phyloP scores from a whole-genome alignment of 2,888 invertebrate species.

The Amiota minor region DNA sequence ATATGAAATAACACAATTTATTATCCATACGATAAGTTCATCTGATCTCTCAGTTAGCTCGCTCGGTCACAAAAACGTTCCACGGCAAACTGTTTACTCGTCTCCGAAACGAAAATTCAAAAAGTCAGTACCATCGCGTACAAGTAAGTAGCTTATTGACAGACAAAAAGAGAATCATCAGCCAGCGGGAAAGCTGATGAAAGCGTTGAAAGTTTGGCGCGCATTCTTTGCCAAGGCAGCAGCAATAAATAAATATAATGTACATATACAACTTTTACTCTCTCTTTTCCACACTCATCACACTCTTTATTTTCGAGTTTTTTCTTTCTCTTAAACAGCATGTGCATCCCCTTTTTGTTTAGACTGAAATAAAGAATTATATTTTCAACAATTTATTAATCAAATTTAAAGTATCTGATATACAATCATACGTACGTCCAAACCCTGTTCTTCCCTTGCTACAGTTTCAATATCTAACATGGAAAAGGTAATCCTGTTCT shows the following conservation, averaged over 20 bases:
- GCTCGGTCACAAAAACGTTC: slow-evolving; percentile 55
- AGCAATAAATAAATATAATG: background rate
- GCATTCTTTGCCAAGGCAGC: slow-evolving; percentile 42
- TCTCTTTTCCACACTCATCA: background rate
- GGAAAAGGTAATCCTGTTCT: no score
- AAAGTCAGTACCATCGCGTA: slow-evolving; percentile 44
- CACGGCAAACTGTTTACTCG: slow-evolving; percentile 59
- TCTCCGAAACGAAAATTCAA: slow-evolving; percentile 57
- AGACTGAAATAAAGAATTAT: no score
- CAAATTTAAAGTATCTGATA: no score
- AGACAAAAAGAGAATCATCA: slow-evolving; percentile 28
- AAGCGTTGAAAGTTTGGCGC: slow-evolving; percentile 56
- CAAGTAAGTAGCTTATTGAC: slow-evolving; percentile 38
- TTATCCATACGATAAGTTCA: background rate
- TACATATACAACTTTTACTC: slow-evolving; percentile 13
- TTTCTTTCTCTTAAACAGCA: background rate
- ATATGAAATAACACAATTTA: slow-evolving; percentile 6
- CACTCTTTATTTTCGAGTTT: background rate
- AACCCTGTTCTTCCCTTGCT: no score
- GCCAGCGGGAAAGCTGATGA: slow-evolving; percentile 29
- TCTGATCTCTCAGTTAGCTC: slow-evolving; percentile 37
- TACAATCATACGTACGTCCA: no score
- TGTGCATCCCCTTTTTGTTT: no score
- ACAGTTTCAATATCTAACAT: no score
- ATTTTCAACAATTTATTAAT: no score